Percentiles rank a stretch among this genome's conserved stretches.
phyloP scores from a whole-genome alignment of 2,113 vertebrate genomes.

The Oreochromis aureus region DNA sequence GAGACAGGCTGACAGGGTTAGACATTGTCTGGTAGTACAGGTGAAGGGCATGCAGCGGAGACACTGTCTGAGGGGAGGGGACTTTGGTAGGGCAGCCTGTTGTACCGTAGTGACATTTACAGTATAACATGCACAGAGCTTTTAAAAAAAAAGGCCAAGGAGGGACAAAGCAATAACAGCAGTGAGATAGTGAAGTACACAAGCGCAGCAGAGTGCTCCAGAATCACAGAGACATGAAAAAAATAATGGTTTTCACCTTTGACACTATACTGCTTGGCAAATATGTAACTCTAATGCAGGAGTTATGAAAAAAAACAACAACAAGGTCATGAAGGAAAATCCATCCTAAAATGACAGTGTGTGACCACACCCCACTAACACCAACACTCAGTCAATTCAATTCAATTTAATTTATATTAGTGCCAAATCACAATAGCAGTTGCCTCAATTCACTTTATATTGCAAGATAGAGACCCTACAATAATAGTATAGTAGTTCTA shows the following conservation, averaged over 20 bases:
- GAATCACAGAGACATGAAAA: neutral
- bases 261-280: neutral
- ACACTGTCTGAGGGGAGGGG: neutral
- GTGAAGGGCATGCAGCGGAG: conserved; percentile 1
- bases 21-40: neutral
- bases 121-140: neutral
- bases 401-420: neutral
- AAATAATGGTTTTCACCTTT: neutral
- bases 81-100: neutral
- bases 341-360: neutral
- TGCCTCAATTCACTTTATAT: neutral
- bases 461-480: neutral
- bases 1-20: neutral
- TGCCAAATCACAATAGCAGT: neutral
- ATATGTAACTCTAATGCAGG: neutral
- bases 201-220: neutral
- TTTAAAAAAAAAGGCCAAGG: neutral
- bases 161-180: neutral
- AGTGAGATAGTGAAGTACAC: neutral
- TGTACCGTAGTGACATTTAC: neutral
- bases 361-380: neutral
- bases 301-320: neutral
- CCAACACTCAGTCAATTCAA: neutral
- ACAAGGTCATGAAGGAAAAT: neutral
- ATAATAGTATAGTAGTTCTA: neutral